A percentile compares a stretch with the other conserved stretches of the same genome.
These are phyloP conservation scores for Lophotriccus pileatus DNA, from an alignment of 2,797 vertebrate species.

Conservation along the genomic window DNA sequence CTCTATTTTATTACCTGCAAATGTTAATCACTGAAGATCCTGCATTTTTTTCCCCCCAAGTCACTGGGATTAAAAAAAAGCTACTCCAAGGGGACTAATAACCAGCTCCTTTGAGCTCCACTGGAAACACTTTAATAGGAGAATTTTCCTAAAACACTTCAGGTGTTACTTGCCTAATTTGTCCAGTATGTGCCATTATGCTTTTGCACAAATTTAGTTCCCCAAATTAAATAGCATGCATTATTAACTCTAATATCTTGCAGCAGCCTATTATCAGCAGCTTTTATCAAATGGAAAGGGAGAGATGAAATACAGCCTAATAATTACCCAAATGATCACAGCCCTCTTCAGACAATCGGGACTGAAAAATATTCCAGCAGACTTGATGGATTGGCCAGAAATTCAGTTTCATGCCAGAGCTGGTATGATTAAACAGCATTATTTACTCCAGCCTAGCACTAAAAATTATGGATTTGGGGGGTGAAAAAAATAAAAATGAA, in stretches of 20 bases:
- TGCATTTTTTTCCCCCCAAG: not conserved
- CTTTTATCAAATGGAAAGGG: constrained; percentile 20
- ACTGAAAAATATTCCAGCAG: not conserved
- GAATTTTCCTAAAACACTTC: not conserved
- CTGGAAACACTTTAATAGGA: not conserved
- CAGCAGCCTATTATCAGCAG: constrained; percentile 12
- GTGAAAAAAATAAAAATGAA: not conserved
- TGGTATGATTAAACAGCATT: not conserved
- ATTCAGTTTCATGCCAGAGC: not conserved
- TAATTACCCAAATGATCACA: not conserved
- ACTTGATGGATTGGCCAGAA: not conserved
- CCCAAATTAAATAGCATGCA: constrained; percentile 44
- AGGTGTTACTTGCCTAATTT: constrained; percentile 26
- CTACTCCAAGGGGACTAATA: not conserved
- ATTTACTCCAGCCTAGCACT: not conserved
- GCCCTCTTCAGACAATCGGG: not conserved
- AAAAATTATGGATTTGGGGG: not conserved
- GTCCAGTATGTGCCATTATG: not conserved
- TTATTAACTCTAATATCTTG: constrained; percentile 47
- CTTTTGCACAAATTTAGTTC: not conserved
- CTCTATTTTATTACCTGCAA: not conserved
- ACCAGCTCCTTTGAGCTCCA: not conserved
- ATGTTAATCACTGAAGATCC: not conserved
- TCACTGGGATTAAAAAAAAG: not conserved
- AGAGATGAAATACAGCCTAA: constrained; percentile 3